Conservation (phyloP, 1,140 invertebrate species). For the Drosophila sp. region DNA sequence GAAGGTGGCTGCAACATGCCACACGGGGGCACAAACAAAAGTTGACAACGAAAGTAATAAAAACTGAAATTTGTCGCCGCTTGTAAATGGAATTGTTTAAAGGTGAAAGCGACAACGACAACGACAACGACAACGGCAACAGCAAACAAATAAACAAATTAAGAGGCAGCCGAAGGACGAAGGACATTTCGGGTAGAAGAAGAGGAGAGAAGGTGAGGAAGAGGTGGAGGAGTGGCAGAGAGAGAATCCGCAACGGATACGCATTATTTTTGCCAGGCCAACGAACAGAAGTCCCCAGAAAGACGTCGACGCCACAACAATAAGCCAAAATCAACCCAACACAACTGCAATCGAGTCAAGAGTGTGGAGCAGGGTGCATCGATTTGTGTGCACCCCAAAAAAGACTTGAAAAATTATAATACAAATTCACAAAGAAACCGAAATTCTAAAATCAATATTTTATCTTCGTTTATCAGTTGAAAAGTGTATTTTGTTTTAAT, state of each 20-base stretch:
- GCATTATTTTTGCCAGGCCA: slow-evolving; percentile 73
- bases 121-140: slow-evolving; percentile 44
- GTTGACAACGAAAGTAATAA: slow-evolving; percentile 78
- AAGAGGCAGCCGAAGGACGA: slow-evolving; percentile 50
- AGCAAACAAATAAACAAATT: slow-evolving; percentile 77
- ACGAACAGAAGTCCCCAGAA: slow-evolving; percentile 41
- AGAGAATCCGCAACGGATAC: slow-evolving; percentile 76
- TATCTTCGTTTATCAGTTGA: too few species aligned
- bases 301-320: slow-evolving; percentile 47
- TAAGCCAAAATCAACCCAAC: slow-evolving; percentile 62
- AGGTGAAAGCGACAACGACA: slow-evolving; percentile 62
- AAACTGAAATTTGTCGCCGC: slow-evolving; percentile 80
- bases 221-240: slow-evolving; percentile 3
- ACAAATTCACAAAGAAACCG: too few species aligned
- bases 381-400: too few species aligned
- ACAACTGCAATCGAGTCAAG: slow-evolving; percentile 1
- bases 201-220: too few species aligned
- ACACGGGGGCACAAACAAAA: slow-evolving; percentile 38
- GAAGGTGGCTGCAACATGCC: neutral
- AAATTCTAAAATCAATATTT: too few species aligned
- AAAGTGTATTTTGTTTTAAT: too few species aligned
- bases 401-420: too few species aligned
- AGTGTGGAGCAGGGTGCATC: too few species aligned
- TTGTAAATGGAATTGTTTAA: slow-evolving; percentile 82
- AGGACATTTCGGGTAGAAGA: neutral